Conservation (phyloP, 2,888 invertebrate species). For the Spilarctia lutea region DNA sequence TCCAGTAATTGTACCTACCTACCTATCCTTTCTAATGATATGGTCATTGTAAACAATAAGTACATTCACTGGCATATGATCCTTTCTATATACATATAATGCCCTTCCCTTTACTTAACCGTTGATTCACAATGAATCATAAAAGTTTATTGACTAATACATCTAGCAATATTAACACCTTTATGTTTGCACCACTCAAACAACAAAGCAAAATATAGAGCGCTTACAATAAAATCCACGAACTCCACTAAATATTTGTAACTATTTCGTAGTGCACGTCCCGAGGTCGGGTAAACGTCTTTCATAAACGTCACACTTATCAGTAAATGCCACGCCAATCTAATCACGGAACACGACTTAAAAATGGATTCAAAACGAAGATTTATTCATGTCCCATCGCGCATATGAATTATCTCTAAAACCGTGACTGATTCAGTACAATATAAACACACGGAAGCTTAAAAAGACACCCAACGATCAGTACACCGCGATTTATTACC, state of each 20-base stretch:
- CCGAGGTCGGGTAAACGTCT: slow-evolving; percentile 41
- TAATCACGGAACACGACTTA: slow-evolving; percentile 61
- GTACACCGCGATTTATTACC: slow-evolving; percentile 75
- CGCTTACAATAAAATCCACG: slow-evolving; percentile 2
- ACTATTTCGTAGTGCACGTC: slow-evolving; percentile 30
- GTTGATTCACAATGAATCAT: not conserved
- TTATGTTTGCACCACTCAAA: not conserved
- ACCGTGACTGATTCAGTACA: slow-evolving; percentile 73
- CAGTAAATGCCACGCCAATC: slow-evolving; percentile 62
- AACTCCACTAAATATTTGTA: slow-evolving; percentile 10
- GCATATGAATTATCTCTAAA: slow-evolving; percentile 68
- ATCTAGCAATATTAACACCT: not conserved
- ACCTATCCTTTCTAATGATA: not conserved
- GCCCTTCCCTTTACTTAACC: not conserved
- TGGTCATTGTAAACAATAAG: not conserved
- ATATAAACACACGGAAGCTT: slow-evolving; percentile 68
- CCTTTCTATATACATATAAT: not conserved
- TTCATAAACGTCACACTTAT: slow-evolving; percentile 59
- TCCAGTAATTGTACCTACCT: not conserved
- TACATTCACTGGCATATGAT: not conserved
- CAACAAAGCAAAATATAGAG: not conserved
- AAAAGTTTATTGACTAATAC: not conserved
- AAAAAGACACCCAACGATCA: slow-evolving; percentile 61
- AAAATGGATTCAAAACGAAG: slow-evolving; percentile 61
- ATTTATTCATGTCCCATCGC: slow-evolving; percentile 66